A percentile compares a stretch with the other conserved stretches of the same genome.
Conservation (phyloP, 2,888 invertebrate genomes). For the Pedicia rivosa region DNA sequence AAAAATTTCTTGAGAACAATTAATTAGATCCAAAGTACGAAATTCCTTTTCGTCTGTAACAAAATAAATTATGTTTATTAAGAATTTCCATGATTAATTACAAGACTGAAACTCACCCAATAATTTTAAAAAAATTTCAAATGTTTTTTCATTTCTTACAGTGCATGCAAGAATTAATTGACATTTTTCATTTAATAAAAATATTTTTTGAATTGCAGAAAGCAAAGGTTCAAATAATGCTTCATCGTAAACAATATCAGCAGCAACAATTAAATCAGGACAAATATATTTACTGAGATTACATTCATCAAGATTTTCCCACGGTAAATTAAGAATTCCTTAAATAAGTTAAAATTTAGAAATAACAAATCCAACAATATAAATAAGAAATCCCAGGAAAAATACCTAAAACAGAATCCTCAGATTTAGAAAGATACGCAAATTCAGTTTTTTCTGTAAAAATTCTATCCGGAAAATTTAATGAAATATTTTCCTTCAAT, state of each 20-base stretch:
- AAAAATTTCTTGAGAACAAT: too few relatives aligned
- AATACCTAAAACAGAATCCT: too few relatives aligned
- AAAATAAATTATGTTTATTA: too few relatives aligned
- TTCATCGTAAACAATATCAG: constrained; percentile 44
- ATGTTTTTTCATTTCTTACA: constrained; percentile 47
- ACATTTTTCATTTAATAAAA: constrained; percentile 20
- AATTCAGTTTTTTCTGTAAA: too few relatives aligned
- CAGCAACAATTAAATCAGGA: constrained; percentile 37
- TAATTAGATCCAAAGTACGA: too few relatives aligned
- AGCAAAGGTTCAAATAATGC: constrained; percentile 34
- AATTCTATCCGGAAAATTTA: too few relatives aligned
- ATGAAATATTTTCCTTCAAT: constrained; percentile 38
- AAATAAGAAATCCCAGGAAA: too few relatives aligned
- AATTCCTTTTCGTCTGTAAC: too few relatives aligned
- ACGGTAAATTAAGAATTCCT: constrained; percentile 30
- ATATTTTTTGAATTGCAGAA: constrained; percentile 30
- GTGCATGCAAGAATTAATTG: constrained; percentile 39
- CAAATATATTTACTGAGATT: constrained; percentile 17
- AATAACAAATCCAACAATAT: too few relatives aligned
- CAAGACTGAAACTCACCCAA: constrained; percentile 39
- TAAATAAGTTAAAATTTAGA: too few relatives aligned
- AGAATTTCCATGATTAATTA: too few relatives aligned
- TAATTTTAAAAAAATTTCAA: constrained; percentile 36
- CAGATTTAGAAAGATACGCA: too few relatives aligned
- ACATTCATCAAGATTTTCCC: constrained; percentile 32